A percentile compares a stretch with the other conserved stretches of the same genome.
Evolutionary conservation across 2,797 vertebrate species (phyloP).

Genomic region (Apodemus agrarius): DNA sequence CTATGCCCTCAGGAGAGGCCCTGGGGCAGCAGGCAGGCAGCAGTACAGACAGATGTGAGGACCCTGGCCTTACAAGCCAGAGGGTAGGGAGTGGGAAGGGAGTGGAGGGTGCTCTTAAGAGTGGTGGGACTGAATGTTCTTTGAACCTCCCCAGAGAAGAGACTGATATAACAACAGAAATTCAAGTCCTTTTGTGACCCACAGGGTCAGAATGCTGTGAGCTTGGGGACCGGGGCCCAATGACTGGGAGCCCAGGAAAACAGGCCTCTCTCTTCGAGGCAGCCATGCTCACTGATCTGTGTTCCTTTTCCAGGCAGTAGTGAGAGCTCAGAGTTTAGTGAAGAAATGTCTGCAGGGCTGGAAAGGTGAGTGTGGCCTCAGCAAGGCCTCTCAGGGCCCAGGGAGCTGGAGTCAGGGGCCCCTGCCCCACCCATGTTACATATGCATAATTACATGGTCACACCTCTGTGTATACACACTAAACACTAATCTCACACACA

Average conservation of each 20-base stretch:
- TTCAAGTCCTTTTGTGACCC: background rate
- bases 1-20: background rate
- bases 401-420: constrained; percentile 51
- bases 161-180: background rate
- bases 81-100: background rate
- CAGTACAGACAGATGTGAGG: background rate
- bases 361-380: constrained; percentile 92
- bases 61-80: background rate
- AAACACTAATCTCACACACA: background rate
- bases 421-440: background rate
- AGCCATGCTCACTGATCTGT: constrained; percentile 81
- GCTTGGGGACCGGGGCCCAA: background rate
- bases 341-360: constrained; percentile 94
- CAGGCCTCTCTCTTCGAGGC: background rate
- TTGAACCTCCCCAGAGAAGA: background rate
- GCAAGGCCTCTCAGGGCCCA: constrained; percentile 61
- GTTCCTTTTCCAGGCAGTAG: constrained; percentile 93
- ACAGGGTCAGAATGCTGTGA: background rate
- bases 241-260: constrained; percentile 4
- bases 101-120: background rate
- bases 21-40: background rate
- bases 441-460: background rate
- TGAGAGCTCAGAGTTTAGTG: constrained; percentile 96
- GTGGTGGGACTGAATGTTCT: background rate
- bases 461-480: background rate